Percentiles rank a stretch among this genome's conserved stretches.
Conservation (phyloP, 2,888 invertebrate species). For the Podotricha telesiphe region DNA sequence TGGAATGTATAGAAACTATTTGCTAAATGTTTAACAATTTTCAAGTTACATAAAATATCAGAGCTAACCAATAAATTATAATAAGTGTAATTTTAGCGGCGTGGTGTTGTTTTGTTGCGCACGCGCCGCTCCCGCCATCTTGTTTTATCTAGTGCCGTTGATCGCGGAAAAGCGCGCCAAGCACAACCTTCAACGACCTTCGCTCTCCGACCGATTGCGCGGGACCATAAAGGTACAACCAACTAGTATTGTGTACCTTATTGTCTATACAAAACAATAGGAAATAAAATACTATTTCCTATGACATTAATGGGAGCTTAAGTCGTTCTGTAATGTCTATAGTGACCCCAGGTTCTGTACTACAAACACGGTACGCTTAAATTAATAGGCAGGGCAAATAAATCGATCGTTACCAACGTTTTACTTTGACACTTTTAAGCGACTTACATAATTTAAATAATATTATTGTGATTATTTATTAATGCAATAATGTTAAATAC, state of each 20-base stretch:
- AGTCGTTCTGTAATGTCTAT: slow-evolving; percentile 38
- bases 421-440: slow-evolving; percentile 68
- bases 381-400: slow-evolving; percentile 69
- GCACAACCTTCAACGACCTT: slow-evolving; percentile 84
- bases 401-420: slow-evolving; percentile 64
- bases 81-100: slow-evolving; percentile 64
- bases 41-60: slow-evolving; percentile 34
- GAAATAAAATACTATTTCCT: slow-evolving; percentile 47
- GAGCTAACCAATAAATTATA: slow-evolving; percentile 47
- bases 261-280: slow-evolving; percentile 25
- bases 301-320: slow-evolving; percentile 30
- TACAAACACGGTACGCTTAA: slow-evolving; percentile 67
- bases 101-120: slow-evolving; percentile 69
- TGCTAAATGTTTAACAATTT: slow-evolving; percentile 27
- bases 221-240: slow-evolving; percentile 52
- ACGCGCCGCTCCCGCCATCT: slow-evolving; percentile 82
- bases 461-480: slow-evolving; percentile 49
- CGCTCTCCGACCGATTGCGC: slow-evolving; percentile 77
- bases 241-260: slow-evolving; percentile 44
- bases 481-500: slow-evolving; percentile 45
- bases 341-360: slow-evolving; percentile 66
- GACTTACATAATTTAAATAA: slow-evolving; percentile 46
- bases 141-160: slow-evolving; percentile 82
- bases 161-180: slow-evolving; percentile 83
- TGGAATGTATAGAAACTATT: slow-evolving; percentile 27